Evolutionary conservation across 2,113 vertebrate genomes (phyloP).

Genomic region (Rhizomys pruinosus): DNA sequence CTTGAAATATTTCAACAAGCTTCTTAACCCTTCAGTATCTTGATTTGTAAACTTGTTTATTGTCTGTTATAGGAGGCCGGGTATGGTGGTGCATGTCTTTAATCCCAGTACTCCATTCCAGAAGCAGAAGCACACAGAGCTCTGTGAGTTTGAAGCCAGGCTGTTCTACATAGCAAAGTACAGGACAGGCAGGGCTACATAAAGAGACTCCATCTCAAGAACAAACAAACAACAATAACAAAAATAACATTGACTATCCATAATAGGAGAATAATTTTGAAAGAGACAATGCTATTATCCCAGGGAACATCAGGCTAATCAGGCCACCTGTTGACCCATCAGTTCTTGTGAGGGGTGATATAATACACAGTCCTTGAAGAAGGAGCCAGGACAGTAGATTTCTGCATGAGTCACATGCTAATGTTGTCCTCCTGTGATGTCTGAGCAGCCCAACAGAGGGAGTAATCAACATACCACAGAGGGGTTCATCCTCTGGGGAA

Average conservation of each 20-base stretch:
- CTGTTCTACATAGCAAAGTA: too few species aligned
- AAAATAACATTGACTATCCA: too few species aligned
- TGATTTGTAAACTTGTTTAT: not conserved
- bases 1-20: not conserved
- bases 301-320: not conserved
- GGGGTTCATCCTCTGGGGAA: not conserved
- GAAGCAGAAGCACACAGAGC: too few species aligned
- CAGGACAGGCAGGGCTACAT: too few species aligned
- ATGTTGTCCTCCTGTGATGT: not conserved
- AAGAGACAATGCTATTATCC: not conserved
- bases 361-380: not conserved
- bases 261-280: not conserved
- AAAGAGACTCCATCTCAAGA: too few species aligned
- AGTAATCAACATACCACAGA: rapidly evolving
- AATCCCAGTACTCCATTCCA: too few species aligned
- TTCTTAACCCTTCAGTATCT: not conserved
- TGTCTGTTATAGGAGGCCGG: not conserved
- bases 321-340: rapidly evolving
- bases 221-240: too few species aligned
- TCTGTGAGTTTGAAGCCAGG: too few species aligned
- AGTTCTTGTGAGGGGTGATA: not conserved
- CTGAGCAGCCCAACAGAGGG: not conserved
- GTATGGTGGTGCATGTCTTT: too few species aligned
- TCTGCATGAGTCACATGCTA: not conserved
- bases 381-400: not conserved